Base-by-base conservation (phyloP, 1,140 invertebrate species). In the Bombus sylvicola region DNA sequence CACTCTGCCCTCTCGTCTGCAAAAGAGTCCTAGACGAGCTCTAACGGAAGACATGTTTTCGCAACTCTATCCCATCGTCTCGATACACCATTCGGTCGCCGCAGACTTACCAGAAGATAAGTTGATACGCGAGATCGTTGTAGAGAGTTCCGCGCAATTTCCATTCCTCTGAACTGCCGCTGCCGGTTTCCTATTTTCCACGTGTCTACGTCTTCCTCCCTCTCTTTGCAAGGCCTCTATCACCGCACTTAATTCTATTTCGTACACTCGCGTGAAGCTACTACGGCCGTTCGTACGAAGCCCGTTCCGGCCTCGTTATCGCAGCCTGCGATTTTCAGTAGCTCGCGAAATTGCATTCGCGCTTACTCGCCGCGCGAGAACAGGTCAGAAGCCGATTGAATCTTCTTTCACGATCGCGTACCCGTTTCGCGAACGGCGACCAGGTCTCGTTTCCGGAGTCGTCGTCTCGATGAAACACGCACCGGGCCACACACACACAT, bases 181-280 rank as follows among this genome's bases (percentile, higher is more conserved):
- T n/a, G 66, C 73, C 85, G 79, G 81, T 87, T 87, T 68, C 78
- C 39, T 41, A 41, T 87, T 78, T 69, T 73, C 77, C 66, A n/a
- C 64, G 9, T n/a, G 68, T 81, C 68, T 79, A 59, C 43, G 41
- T 57, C 41, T 22, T n/a, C 31, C 28, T 28, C 31, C 5, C 18
- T n/a, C 9, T n/a, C 1, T 37, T 39, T 3, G 22, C 43, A 31
- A 53, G 18, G 47, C 47, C 47, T n/a, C 66, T 62, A 62, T 62
- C 57, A 15, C 25, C 69, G 28, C 69, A 62, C n/a, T 73, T 83
- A 83, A 83, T 83, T 83, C 81, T 83, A 83, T 83, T 77, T 83
- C 81, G 81, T 73, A 34, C 28, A 64, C 73, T 64, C 73, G 47
- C 47, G 8, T 22, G 41, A 47, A 83, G n/a, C 62, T 34, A 69